Percentiles rank a stretch among this genome's conserved stretches.
These are phyloP conservation scores for Globia sparganii DNA, from an alignment of 2,888 invertebrate genomes.

Conservation along the genomic window DNA sequence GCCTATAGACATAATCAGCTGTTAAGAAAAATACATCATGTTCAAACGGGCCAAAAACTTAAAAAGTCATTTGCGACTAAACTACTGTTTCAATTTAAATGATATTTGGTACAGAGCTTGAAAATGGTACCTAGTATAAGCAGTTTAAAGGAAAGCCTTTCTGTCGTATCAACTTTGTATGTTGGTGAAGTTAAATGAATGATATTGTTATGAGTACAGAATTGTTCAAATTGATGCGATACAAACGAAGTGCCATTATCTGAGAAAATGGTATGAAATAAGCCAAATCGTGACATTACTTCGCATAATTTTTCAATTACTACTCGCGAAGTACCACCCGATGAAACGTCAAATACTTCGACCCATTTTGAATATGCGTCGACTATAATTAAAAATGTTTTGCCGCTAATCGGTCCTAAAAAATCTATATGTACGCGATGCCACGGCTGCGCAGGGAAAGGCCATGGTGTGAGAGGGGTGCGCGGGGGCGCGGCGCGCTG, in stretches of 20 bases:
- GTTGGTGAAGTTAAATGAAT: slow-evolving; percentile 14
- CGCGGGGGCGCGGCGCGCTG: slow-evolving; percentile 4
- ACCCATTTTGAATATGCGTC: slow-evolving; percentile 35
- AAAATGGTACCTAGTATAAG: too few relatives aligned
- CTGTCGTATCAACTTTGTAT: too few relatives aligned
- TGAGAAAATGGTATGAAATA: too few relatives aligned
- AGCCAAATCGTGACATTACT: neutral
- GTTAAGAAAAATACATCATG: too few relatives aligned
- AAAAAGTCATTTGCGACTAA: too few relatives aligned
- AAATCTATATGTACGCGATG: neutral
- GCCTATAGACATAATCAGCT: too few relatives aligned
- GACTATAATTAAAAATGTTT: slow-evolving; percentile 21
- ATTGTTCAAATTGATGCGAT: slow-evolving; percentile 18
- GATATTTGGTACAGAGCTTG: too few relatives aligned
- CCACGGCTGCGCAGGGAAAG: slow-evolving; percentile 5
- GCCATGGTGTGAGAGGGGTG: neutral
- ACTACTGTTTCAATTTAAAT: too few relatives aligned
- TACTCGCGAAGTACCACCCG: too few relatives aligned
- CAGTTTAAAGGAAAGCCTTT: too few relatives aligned
- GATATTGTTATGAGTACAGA: slow-evolving; percentile 3
- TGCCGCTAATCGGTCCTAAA: slow-evolving; percentile 17
- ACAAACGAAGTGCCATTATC: neutral
- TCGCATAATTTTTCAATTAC: neutral
- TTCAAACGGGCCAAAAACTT: too few relatives aligned
- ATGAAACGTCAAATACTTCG: slow-evolving; percentile 16